Percentiles rank a stretch among this genome's conserved stretches.
These are phyloP conservation scores for Laodelphax striatellus DNA, from an alignment of 1,140 invertebrate genomes.

Conservation along the genomic window DNA sequence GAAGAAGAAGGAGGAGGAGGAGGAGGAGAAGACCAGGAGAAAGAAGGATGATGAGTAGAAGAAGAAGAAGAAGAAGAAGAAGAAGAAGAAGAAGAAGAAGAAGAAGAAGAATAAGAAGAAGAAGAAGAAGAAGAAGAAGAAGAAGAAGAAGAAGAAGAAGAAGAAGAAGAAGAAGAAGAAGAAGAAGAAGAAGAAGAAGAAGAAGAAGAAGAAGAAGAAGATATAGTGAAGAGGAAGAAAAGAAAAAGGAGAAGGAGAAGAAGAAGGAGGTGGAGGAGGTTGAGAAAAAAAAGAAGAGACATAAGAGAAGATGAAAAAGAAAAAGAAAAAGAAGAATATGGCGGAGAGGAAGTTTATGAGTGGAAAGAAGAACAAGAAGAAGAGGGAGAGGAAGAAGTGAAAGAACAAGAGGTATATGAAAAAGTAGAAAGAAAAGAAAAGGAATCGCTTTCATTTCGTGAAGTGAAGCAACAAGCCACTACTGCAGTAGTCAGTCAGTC, in stretches of 20 bases:
- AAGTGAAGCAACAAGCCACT: too few relatives aligned
- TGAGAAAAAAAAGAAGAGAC: background rate
- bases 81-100: background rate
- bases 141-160: background rate
- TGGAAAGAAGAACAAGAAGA: background rate
- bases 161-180: background rate
- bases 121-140: background rate
- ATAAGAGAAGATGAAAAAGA: background rate
- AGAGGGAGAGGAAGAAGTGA: background rate
- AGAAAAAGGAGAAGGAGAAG: background rate
- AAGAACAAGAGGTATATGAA: too few relatives aligned
- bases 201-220: background rate
- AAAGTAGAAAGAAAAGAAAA: background rate
- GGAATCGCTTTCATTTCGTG: background rate
- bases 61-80: background rate
- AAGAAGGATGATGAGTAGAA: background rate
- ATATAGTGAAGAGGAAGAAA: background rate
- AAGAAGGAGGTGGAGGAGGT: slow-evolving; percentile 21
- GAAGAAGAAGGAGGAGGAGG: background rate
- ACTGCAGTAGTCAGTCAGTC: too few relatives aligned
- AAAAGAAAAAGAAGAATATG: background rate
- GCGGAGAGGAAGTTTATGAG: background rate
- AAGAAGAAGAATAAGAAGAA: background rate
- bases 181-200: background rate
- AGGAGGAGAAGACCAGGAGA: background rate